Base-by-base conservation (phyloP, 2,113 vertebrate genomes). In the Cynocephalus volans region DNA sequence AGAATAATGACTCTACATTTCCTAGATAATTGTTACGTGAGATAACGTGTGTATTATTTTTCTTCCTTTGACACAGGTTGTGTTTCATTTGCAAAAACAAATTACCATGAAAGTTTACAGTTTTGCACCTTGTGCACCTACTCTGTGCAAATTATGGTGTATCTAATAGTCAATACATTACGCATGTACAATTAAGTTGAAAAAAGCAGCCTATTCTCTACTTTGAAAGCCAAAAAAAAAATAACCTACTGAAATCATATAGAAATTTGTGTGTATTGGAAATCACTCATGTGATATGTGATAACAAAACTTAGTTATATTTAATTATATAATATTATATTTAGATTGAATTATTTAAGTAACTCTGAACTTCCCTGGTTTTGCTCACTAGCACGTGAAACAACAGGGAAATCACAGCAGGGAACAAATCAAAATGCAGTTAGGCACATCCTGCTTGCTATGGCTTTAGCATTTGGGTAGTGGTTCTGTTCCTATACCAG, bases 1-100 rank as follows among this genome's bases (percentile, higher is more conserved):
- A 86, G 94, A 97, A 88, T 88, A 88, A 95, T 92, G 14, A 95
- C 75, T 77, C 92, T 92, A 90, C 92, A 87, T 92, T 97, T 96
- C 60, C 76, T 50, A 92, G 83, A 84, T 96, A 97, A 95, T 82
- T 92, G 88, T 89, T 97, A 95, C 96, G 70, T 89, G 56, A 96
- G 70, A 85, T 84, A 64, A 94, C 11, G 19, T 91, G 79, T 82
- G 41, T 5, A 10, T 58, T 86, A 41, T 93, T 41, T 92, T 87
- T 91, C 69, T 90, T 92, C 26, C 76, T 88, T 85, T 97, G 87
- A 96, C 21, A 88, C 36, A 90, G 52, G 69, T 67, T 80, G 26
- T 14, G 3, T 77, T 52, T 50, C 80, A 90, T 31, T 80, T 86
- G 56, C 14, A 86, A 93, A 87, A 79, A 80, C 21, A 90, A 88